These are phyloP conservation scores for Catharus minimus DNA, from an alignment of 2,113 vertebrate species.

Conservation along the genomic window DNA sequence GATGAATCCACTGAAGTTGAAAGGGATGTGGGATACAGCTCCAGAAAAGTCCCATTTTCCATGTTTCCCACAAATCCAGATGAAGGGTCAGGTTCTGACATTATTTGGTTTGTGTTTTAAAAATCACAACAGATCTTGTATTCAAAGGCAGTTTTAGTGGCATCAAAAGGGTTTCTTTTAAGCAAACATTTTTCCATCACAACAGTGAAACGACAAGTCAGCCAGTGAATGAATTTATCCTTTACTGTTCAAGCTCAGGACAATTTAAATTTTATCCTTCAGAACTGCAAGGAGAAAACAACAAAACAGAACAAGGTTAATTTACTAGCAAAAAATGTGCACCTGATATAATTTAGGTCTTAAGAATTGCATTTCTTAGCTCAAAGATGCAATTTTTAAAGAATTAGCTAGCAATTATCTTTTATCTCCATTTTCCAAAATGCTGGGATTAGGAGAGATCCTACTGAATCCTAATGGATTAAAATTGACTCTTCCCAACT, in stretches of 20 bases:
- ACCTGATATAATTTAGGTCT: not conserved
- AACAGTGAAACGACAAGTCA: not conserved
- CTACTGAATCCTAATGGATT: not conserved
- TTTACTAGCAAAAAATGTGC: not conserved
- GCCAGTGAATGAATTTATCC: not conserved
- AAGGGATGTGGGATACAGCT: conserved; percentile 85
- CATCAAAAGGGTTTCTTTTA: not conserved
- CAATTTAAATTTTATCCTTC: not conserved
- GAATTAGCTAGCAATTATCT: not conserved
- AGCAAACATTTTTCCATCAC: not conserved
- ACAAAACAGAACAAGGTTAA: not conserved
- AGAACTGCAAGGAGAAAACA: not conserved
- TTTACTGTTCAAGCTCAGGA: not conserved
- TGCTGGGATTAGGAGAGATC: not conserved
- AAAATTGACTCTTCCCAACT: not conserved
- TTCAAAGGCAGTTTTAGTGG: conserved; percentile 24
- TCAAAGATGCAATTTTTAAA: not conserved
- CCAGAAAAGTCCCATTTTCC: conserved; percentile 88
- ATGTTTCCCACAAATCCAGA: conserved; percentile 65
- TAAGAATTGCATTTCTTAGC: not conserved
- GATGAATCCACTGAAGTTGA: conserved; percentile 84
- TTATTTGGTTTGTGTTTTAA: conserved; percentile 32
- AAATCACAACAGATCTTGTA: conserved; percentile 1
- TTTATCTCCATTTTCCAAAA: not conserved
- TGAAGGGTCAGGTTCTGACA: conserved; percentile 70